A percentile compares a stretch with the other conserved stretches of the same genome.
Evolutionary conservation across 2,797 vertebrate species (phyloP).

Genomic region (Coreius guichenoti): DNA sequence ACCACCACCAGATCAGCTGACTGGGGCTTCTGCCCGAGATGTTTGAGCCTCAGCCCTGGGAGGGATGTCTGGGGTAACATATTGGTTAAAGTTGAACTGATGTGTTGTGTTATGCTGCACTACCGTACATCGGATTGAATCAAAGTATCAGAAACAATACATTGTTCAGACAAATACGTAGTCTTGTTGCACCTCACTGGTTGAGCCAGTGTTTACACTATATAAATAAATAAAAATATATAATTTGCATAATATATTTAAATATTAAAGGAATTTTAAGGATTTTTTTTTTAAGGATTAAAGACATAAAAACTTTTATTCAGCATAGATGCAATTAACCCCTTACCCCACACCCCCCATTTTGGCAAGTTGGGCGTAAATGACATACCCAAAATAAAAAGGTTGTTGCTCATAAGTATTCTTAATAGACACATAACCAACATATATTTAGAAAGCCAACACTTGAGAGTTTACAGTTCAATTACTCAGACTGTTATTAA

Average conservation of each 20-base stretch:
- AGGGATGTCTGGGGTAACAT: conserved; percentile 10
- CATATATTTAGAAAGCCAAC: too few relatives aligned
- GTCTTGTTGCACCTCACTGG: neutral
- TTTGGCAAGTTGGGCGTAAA: too few relatives aligned
- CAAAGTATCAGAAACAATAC: neutral
- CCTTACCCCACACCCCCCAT: too few relatives aligned
- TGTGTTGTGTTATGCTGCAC: neutral
- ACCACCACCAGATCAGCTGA: conserved; percentile 58
- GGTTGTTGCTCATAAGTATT: too few relatives aligned
- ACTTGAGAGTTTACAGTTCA: too few relatives aligned
- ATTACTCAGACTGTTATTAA: too few relatives aligned
- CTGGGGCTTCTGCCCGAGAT: conserved; percentile 31
- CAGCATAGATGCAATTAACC: neutral
- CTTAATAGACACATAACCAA: too few relatives aligned
- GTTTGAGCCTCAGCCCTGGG: conserved; percentile 26
- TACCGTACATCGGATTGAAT: neutral
- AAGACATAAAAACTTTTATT: neutral
- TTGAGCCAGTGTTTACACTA: neutral
- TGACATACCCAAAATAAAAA: too few relatives aligned
- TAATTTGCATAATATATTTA: neutral
- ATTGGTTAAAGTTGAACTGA: conserved; percentile 27
- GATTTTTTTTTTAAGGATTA: neutral
- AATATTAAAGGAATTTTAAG: neutral
- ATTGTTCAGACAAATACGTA: neutral
- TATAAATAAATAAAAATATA: neutral